A percentile compares a stretch with the other conserved stretches of the same genome.
These are phyloP conservation scores for Chrysodeixis includens DNA, from an alignment of 2,888 invertebrate species.

Conservation along the genomic window DNA sequence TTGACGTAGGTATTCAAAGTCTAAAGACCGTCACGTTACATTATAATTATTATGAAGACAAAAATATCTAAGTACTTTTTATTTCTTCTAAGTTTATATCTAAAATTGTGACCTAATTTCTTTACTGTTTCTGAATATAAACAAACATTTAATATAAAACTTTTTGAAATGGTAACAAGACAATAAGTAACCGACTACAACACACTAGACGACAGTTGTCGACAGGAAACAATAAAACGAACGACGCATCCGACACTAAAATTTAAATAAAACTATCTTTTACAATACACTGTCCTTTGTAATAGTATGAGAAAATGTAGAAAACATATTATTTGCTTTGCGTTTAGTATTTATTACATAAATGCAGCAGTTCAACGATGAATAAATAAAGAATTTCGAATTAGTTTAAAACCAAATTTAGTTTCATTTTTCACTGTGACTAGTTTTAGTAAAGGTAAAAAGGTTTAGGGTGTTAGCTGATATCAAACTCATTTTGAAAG, in stretches of 20 bases:
- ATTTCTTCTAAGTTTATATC: too few species aligned
- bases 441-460: not conserved
- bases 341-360: constrained; percentile 3
- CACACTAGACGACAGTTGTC: constrained; percentile 49
- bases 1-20: too few species aligned
- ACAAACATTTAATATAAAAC: constrained; percentile 28
- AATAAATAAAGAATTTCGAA: constrained; percentile 5
- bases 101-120: too few species aligned
- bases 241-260: constrained; percentile 44
- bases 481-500: too few species aligned
- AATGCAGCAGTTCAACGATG: not conserved
- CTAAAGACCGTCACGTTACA: too few species aligned
- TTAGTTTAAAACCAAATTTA: too few species aligned
- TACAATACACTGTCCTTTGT: too few species aligned
- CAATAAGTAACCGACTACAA: constrained; percentile 51
- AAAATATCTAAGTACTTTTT: too few species aligned
- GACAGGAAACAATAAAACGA: constrained; percentile 53
- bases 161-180: constrained; percentile 39
- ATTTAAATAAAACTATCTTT: constrained; percentile 63
- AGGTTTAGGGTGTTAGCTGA: too few species aligned
- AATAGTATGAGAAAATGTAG: constrained; percentile 21
- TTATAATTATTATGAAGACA: too few species aligned
- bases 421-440: constrained; percentile 2
- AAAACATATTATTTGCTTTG: constrained; percentile 15
- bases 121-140: not conserved